These are phyloP conservation scores for Tetramorium bicarinatum DNA, from an alignment of 2,888 invertebrate species.

Conservation along the genomic window DNA sequence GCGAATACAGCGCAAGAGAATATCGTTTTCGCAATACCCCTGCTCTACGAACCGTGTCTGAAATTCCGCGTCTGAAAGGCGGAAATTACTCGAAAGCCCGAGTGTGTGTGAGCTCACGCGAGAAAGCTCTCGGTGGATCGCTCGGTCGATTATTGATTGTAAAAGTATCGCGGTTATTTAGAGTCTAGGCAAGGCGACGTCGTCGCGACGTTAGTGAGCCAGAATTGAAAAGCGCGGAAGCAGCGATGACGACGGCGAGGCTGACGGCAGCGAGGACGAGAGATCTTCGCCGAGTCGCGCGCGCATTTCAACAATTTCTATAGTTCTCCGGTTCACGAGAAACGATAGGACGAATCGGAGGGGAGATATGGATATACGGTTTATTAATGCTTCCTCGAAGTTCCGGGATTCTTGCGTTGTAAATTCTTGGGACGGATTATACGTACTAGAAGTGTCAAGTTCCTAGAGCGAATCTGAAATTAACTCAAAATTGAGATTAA, in stretches of 20 bases:
- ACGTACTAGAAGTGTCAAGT: background rate
- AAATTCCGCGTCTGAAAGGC: constrained; percentile 38
- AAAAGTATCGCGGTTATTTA: constrained; percentile 4
- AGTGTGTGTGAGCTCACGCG: constrained; percentile 1
- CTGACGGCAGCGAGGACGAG: background rate
- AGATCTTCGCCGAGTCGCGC: constrained; percentile 6
- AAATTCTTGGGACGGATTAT: background rate
- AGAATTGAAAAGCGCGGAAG: constrained; percentile 14
- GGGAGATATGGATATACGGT: background rate
- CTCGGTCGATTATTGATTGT: constrained; percentile 20
- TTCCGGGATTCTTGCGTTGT: background rate
- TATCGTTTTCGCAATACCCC: constrained; percentile 34
- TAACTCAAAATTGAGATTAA: background rate
- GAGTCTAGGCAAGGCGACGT: background rate
- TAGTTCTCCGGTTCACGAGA: background rate
- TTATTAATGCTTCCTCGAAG: constrained; percentile 21
- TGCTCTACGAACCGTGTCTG: constrained; percentile 19
- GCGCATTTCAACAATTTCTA: background rate
- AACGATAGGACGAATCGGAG: background rate
- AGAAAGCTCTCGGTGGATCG: background rate
- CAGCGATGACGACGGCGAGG: background rate
- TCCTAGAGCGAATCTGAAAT: background rate
- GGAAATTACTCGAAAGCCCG: constrained; percentile 44
- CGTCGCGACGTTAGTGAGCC: constrained; percentile 7
- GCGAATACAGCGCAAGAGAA: constrained; percentile 21